Conservation (phyloP, 2,797 vertebrate species). For the Poecilia picta region DNA sequence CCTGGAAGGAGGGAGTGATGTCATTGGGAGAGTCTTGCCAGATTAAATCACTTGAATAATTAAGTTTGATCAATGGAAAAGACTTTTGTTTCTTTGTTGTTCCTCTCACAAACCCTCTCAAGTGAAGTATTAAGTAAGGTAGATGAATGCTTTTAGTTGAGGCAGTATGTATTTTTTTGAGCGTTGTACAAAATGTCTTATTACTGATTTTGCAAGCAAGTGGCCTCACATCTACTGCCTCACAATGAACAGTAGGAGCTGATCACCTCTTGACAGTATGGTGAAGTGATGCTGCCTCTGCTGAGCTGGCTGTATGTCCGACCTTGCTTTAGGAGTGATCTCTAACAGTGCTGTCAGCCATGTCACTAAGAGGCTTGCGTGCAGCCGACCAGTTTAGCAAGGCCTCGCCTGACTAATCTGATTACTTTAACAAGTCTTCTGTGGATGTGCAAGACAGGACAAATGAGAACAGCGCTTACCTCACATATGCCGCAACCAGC, state of each 20-base stretch:
- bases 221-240: conserved; percentile 12
- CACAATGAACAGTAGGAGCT: not conserved
- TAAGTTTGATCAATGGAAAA: conserved; percentile 34
- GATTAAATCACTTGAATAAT: conserved; percentile 49
- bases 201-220: not conserved
- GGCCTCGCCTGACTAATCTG: conserved; percentile 81
- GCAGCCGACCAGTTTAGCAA: conserved; percentile 78
- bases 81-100: conserved; percentile 15
- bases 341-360: conserved; percentile 60
- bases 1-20: conserved; percentile 38
- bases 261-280: not conserved
- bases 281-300: conserved; percentile 7
- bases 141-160: conserved; percentile 23
- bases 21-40: conserved; percentile 24
- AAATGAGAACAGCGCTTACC: conserved; percentile 43
- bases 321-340: conserved; percentile 75
- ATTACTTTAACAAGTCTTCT: conserved; percentile 77
- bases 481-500: conserved; percentile 13
- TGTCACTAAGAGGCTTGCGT: conserved; percentile 80
- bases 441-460: conserved; percentile 57
- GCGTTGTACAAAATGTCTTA: conserved; percentile 4
- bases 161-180: not conserved
- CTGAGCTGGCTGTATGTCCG: conserved; percentile 32
- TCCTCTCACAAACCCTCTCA: conserved; percentile 16
- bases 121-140: conserved; percentile 34